A percentile compares a stretch with the other conserved stretches of the same genome.
Evolutionary conservation across 2,797 vertebrate species (phyloP).

Genomic region (Silurus aristotelis): DNA sequence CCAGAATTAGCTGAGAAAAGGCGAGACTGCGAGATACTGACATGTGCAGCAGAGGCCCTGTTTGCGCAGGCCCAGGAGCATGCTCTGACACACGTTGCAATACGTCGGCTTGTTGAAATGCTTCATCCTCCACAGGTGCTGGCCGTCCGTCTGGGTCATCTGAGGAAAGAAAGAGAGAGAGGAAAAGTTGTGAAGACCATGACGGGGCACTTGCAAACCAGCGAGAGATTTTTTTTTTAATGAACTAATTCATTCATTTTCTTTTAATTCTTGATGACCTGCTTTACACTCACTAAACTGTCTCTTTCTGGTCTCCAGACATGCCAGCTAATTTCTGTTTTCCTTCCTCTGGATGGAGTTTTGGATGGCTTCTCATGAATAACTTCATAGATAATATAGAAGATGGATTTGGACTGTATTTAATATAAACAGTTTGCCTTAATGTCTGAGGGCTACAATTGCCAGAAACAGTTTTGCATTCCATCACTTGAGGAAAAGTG

Average conservation of each 20-base stretch:
- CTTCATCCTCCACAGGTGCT: conserved; percentile 91
- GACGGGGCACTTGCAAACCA: background rate
- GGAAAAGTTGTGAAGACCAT: background rate
- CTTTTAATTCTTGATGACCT: background rate
- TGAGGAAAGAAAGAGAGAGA: conserved; percentile 56
- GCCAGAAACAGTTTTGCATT: too few relatives aligned
- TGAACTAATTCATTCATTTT: background rate
- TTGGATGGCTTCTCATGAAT: too few relatives aligned
- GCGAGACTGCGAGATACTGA: conserved; percentile 70
- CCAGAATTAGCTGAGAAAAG: background rate
- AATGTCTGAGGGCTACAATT: too few relatives aligned
- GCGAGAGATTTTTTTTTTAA: background rate
- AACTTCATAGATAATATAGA: too few relatives aligned
- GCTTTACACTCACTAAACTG: background rate
- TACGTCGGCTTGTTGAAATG: conserved; percentile 87
- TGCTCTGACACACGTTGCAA: conserved; percentile 87
- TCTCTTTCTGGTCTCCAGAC: too few relatives aligned
- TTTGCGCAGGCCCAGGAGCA: conserved; percentile 86
- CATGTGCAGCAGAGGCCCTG: conserved; percentile 90
- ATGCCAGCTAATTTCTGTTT: too few relatives aligned
- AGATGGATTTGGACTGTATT: too few relatives aligned
- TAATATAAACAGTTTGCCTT: too few relatives aligned
- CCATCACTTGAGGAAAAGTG: too few relatives aligned
- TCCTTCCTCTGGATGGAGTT: too few relatives aligned
- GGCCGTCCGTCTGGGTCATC: conserved; percentile 87